A percentile compares a stretch with the other conserved stretches of the same genome.
These are phyloP conservation scores for Apocrypta bakeri DNA, from an alignment of 1,140 invertebrate species.

Conservation along the genomic window DNA sequence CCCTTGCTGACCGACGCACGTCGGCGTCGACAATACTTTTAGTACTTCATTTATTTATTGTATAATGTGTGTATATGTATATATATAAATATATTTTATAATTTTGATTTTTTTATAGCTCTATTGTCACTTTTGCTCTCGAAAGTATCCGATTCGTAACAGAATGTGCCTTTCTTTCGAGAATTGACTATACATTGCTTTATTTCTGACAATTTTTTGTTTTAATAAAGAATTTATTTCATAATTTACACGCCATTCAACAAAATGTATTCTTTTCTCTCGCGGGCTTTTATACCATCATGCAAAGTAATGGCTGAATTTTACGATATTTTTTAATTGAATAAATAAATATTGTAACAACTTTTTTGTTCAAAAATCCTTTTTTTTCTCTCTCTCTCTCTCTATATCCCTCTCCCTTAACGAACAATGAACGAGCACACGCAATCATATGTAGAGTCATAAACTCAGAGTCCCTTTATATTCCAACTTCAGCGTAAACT, in stretches of 20 bases:
- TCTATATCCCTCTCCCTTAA: no score
- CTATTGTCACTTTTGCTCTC: no score
- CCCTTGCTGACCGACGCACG: neutral
- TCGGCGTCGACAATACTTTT: slow-evolving; percentile 1
- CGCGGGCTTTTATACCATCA: neutral
- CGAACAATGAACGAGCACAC: neutral
- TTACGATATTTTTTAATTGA: neutral
- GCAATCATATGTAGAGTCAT: neutral
- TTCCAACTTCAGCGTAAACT: neutral
- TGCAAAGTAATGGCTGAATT: neutral
- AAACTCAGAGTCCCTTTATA: neutral
- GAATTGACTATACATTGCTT: no score
- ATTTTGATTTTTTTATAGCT: no score
- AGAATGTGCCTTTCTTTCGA: no score
- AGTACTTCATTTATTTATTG: neutral
- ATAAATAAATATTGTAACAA: neutral
- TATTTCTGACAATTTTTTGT: no score
- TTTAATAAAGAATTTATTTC: no score
- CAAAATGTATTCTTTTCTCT: neutral
- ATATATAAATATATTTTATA: slow-evolving; percentile 11
- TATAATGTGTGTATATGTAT: no score
- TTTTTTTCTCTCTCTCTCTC: no score
- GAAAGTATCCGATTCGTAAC: no score
- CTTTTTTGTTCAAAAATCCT: neutral
- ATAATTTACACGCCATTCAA: neutral